These are phyloP conservation scores for Rousettus madagascariensis DNA, from an alignment of 2,797 vertebrate species.

Conservation along the genomic window DNA sequence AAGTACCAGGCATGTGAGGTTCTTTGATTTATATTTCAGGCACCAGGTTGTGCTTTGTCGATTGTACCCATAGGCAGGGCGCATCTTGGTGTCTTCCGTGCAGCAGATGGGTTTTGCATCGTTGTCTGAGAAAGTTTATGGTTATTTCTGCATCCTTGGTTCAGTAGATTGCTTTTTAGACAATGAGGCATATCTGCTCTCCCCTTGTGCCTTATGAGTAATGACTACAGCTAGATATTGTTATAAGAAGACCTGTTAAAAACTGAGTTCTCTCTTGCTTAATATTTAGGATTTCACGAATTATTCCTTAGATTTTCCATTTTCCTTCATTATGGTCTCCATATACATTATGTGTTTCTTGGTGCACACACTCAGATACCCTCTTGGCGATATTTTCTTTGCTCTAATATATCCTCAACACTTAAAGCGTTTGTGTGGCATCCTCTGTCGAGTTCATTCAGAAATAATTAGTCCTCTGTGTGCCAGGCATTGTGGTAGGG, in stretches of 20 bases:
- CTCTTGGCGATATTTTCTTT: not conserved
- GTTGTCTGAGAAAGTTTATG: constrained; percentile 66
- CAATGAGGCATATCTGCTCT: constrained; percentile 35
- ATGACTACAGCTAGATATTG: not conserved
- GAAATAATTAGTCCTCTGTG: not conserved
- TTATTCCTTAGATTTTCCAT: not conserved
- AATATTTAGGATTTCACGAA: not conserved
- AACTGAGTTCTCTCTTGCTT: not conserved
- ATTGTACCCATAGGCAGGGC: constrained; percentile 38
- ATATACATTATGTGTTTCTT: not conserved
- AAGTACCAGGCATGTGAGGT: constrained; percentile 48
- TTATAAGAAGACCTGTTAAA: constrained; percentile 24
- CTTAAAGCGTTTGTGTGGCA: not conserved
- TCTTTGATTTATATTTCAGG: constrained; percentile 69
- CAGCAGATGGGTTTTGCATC: constrained; percentile 63
- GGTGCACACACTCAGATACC: not conserved
- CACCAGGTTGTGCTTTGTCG: constrained; percentile 26
- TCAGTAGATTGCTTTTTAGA: constrained; percentile 70
- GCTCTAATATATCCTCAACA: not conserved
- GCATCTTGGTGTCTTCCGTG: not conserved
- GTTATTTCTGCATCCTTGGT: constrained; percentile 67
- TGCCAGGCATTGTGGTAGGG: not conserved
- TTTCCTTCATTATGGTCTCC: not conserved
- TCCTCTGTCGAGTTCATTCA: not conserved
- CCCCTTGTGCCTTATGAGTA: not conserved